A percentile compares a stretch with the other conserved stretches of the same genome.
phyloP scores from a whole-genome alignment of 2,113 vertebrate species.

The Halcyon senegalensis region DNA sequence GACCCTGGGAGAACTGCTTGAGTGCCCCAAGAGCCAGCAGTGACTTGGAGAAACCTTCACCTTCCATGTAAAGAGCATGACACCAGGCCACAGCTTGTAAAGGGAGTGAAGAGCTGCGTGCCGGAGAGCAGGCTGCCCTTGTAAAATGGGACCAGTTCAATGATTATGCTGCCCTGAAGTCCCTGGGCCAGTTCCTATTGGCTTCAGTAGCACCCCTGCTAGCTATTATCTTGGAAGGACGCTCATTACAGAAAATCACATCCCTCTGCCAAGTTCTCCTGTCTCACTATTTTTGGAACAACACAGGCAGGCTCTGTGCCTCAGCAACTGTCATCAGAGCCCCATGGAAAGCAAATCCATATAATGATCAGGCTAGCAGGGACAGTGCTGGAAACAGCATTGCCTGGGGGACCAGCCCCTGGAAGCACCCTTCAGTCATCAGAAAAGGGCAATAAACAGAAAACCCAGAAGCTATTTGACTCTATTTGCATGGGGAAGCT shows the following conservation, averaged over 20 bases:
- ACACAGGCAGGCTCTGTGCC: neutral
- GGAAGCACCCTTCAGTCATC: conserved; percentile 14
- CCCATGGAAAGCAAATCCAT: conserved; percentile 37
- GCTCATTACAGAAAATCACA: neutral
- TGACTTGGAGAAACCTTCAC: neutral
- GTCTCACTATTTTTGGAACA: conserved; percentile 60
- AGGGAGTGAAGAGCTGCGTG: neutral
- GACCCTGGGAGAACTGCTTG: neutral
- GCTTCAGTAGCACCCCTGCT: neutral
- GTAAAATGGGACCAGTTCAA: neutral
- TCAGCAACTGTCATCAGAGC: conserved; percentile 16
- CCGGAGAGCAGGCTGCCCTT: neutral
- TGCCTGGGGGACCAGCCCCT: neutral
- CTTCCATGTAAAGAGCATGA: neutral
- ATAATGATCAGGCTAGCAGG: neutral
- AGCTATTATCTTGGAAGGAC: conserved; percentile 28
- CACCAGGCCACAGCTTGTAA: neutral
- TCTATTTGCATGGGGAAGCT: conserved; percentile 26
- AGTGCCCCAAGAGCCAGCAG: neutral
- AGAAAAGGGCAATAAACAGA: conserved; percentile 47
- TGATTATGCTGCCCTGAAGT: neutral
- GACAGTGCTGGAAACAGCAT: conserved; percentile 35
- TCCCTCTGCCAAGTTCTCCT: neutral
- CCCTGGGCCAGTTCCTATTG: neutral
- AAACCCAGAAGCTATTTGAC: conserved; percentile 3